Evolutionary conservation across 2,797 vertebrate genomes (phyloP).

Genomic region (Neoniphon sammara): DNA sequence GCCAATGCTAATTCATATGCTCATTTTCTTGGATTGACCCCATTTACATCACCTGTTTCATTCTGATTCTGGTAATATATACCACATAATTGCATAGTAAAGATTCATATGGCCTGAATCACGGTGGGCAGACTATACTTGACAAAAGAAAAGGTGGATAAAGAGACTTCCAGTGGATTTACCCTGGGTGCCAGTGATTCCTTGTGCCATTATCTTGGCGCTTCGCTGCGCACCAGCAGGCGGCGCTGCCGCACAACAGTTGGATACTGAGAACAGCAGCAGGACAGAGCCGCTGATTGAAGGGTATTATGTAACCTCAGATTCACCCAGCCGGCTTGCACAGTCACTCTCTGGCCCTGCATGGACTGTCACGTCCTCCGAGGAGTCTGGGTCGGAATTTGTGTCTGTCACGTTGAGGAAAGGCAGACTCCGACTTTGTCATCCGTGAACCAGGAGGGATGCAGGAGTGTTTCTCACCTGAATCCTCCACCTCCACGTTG

Average conservation of each 20-base stretch:
- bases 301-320: conserved; percentile 40
- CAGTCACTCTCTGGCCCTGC: conserved; percentile 54
- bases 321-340: conserved; percentile 25
- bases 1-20: too few species aligned
- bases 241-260: conserved; percentile 34
- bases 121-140: too few species aligned
- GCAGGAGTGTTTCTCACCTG: conserved; percentile 5
- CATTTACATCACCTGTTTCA: too few species aligned
- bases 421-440: not conserved
- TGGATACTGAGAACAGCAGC: not conserved
- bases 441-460: not conserved
- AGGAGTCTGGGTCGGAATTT: conserved; percentile 1
- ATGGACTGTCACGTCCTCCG: conserved; percentile 9
- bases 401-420: conserved; percentile 21
- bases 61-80: too few species aligned
- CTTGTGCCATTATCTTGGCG: not conserved
- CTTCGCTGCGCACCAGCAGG: conserved; percentile 26
- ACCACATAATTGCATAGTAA: too few species aligned
- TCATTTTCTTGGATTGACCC: too few species aligned
- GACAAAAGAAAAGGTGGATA: too few species aligned
- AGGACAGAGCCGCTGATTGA: not conserved
- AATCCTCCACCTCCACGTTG: too few species aligned
- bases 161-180: too few species aligned
- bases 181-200: too few species aligned
- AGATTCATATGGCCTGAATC: too few species aligned